phyloP scores from a whole-genome alignment of 2,113 vertebrate species.

The Peromyscus leucopus region DNA sequence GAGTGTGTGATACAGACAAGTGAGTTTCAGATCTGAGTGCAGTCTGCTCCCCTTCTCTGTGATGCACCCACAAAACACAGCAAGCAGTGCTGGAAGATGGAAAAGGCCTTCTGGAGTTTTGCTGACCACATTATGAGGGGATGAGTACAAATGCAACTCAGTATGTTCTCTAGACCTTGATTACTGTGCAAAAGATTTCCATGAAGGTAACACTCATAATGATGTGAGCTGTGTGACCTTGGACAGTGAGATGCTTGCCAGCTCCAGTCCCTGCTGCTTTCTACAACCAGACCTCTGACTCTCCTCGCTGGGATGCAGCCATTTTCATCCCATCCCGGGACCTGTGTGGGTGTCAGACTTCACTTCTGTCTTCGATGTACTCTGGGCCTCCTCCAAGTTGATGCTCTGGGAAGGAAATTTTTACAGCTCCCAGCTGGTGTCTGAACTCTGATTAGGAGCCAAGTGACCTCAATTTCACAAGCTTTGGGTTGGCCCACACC shows the following conservation, averaged over 20 bases:
- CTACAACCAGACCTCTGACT: not conserved
- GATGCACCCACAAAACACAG: not conserved
- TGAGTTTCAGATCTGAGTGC: not conserved
- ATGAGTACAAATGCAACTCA: not conserved
- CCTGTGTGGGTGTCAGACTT: not conserved
- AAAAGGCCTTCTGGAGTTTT: not conserved
- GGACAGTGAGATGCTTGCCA: not conserved
- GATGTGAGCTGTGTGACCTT: not conserved
- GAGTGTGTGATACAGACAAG: not conserved
- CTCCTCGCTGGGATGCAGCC: not conserved
- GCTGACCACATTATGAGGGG: not conserved
- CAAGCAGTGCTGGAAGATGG: not conserved
- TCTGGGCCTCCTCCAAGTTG: slow-evolving; percentile 9
- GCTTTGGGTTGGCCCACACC: not conserved
- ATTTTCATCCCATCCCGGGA: not conserved
- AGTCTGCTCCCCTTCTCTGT: not conserved
- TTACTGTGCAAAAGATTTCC: not conserved
- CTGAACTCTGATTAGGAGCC: slow-evolving; percentile 67
- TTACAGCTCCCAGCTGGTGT: slow-evolving; percentile 41
- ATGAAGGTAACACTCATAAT: not conserved
- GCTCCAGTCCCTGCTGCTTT: not conserved
- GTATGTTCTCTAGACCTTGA: not conserved
- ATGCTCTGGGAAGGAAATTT: not conserved
- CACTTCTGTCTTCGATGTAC: not conserved
- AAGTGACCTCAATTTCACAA: slow-evolving; percentile 65